Evolutionary conservation across 2,797 vertebrate species (phyloP), one percentile per base, ranked within the genome.

Genomic region (Oryzias sinensis): DNA sequence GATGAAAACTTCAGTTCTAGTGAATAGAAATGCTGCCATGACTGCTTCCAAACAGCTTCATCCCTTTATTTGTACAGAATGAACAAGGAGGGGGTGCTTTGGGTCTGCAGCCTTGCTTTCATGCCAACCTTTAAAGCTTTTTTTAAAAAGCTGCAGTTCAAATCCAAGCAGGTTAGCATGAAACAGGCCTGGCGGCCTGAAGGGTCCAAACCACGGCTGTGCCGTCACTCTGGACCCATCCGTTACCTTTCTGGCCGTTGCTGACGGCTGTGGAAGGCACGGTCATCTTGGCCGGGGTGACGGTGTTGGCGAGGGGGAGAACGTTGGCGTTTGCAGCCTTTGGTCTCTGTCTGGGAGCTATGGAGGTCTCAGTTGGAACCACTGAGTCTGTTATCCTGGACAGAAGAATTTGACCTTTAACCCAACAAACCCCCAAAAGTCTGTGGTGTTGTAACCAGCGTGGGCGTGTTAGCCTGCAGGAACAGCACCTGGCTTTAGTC

Each of bases 321-420:
- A 95, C 92, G 14, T 87, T 90, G 5, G 93, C 89, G 82, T 92
- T 82, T n/a, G 92, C 84, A 18, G 96, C 96, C 87, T 99, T 99
- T 67, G 97, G 97, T 88, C 97, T 93, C 87, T 98, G 97, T 71
- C 97, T 89, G 4, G 97, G 97, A 67, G 93, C 96, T 63, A 99
- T 98, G n/a, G 97, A 99, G 50, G 97, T 99, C 85, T 98, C 97
- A n/a, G 97, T 99, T 70, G 97, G 97, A 49, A 96, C 97, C 72
- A 94, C 92, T 4, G 92, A 89, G 74, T 98, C 96, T 4, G 94
- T 97, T 88, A 99, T 96, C 89, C 97, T 99, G 81, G 5, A 89
- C 75, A 0, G n/a, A 37, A 11, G 33, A 37, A 37, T 11, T 37
- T 37, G 33, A 37, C 33, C 33, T 37, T 37, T 11, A 11, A 37